A percentile compares a stretch with the other conserved stretches of the same genome.
Conservation (phyloP, 2,113 vertebrate species). For the Silurus meridionalis region DNA sequence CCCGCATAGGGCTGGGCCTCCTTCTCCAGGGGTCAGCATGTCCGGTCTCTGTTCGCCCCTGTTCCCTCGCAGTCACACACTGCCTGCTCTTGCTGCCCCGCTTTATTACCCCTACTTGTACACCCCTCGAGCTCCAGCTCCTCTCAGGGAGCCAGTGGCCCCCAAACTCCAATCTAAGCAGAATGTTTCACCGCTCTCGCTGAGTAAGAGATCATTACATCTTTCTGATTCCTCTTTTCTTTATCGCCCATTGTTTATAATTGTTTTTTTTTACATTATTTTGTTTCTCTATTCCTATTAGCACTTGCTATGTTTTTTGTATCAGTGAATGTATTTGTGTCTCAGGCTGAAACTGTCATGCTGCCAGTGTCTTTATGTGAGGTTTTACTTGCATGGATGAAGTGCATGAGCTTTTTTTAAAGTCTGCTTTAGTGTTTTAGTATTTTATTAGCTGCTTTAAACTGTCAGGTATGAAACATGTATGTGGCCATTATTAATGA, state of each 20-base stretch:
- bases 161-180: conserved; percentile 74
- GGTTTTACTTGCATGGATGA: conserved; percentile 16
- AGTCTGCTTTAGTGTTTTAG: neutral
- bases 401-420: neutral
- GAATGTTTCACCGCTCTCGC: conserved; percentile 65
- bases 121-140: conserved; percentile 65
- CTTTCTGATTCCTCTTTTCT: conserved; percentile 52
- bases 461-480: neutral
- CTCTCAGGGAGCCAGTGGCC: conserved; percentile 60
- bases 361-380: conserved; percentile 8
- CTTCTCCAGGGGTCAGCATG: conserved; percentile 71
- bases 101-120: conserved; percentile 76
- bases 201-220: conserved; percentile 74
- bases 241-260: conserved; percentile 15
- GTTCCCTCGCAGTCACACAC: conserved; percentile 83
- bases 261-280: neutral
- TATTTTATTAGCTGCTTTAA: neutral
- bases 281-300: neutral
- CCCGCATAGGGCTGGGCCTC: conserved; percentile 73
- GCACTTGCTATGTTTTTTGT: conserved; percentile 11
- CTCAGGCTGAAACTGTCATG: neutral
- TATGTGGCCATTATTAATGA: neutral
- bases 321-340: conserved; percentile 40
- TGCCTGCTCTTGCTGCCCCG: conserved; percentile 77
- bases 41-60: conserved; percentile 81